These are phyloP conservation scores for Rhinolophus sinicus DNA, from an alignment of 2,113 vertebrate species.

Conservation along the genomic window DNA sequence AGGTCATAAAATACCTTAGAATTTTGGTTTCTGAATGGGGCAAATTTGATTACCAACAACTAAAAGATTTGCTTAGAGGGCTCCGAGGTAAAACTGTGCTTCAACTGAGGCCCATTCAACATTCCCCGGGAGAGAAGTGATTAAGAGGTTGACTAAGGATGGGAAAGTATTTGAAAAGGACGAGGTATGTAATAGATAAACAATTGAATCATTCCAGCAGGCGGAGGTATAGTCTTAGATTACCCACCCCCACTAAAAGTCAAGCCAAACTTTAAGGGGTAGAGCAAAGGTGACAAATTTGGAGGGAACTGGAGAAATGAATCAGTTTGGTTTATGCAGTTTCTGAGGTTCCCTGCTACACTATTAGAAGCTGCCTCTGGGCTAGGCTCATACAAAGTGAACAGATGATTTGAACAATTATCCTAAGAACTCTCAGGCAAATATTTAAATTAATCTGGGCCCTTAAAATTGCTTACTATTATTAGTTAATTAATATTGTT, in stretches of 20 bases:
- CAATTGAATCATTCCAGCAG: background rate
- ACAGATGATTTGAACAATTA: background rate
- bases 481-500: background rate
- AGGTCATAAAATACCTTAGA: background rate
- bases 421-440: background rate
- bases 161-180: slow-evolving; percentile 41
- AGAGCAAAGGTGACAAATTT: background rate
- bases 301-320: background rate
- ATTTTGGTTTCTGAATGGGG: slow-evolving; percentile 30
- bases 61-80: background rate
- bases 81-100: background rate
- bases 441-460: background rate
- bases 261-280: background rate
- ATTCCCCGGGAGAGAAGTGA: background rate
- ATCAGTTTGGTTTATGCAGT: background rate
- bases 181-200: background rate
- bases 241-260: background rate
- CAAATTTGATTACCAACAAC: slow-evolving; percentile 24
- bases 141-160: background rate
- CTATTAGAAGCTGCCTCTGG: background rate
- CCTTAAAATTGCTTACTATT: background rate
- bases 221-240: background rate
- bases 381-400: background rate
- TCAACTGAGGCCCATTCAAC: background rate
- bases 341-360: background rate